Evolutionary conservation across 2,888 invertebrate genomes (phyloP), one percentile per base, ranked within the genome.

Genomic region (Ditylenchus weischeri): DNA sequence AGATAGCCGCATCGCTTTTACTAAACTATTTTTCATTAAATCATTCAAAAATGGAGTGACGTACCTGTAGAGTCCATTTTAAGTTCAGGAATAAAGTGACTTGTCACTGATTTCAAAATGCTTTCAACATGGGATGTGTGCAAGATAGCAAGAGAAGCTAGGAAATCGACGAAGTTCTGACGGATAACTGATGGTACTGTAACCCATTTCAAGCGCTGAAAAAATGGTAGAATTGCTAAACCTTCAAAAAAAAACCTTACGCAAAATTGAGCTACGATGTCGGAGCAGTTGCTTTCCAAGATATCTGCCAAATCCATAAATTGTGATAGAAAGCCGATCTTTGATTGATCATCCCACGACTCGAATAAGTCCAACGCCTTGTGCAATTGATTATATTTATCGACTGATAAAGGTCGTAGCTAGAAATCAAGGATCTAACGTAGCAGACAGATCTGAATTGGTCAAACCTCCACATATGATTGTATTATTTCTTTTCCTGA

Each of bases 211-310:
- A 66, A 38, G 43, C 23, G 51, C 54, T 43, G 50, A 65, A 67
- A 38, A 18, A 36, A 38, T 36, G 8, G n/a, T 38, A 11, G 13
- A 54, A 13, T 54, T 10, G 2, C 18, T 54, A 29, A 10, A 54
- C 13, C 8, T 29, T 29, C 7, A 10, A 15, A 36, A 47, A 60
- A 47, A 60, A n/a, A 38, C 73, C 75, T 60, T 64, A 74, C 76
- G 60, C 74, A 63, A 66, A 79, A 66, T 18, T 70, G 69, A n/a
- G 58, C 64, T 19, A 79, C 76, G 19, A 79, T 62, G 1, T 48
- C 54, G 0, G 69, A 66, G 29, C 75, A 78, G 50, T 69, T 65
- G 10, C 48, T 66, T 35, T 78, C 75, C 60, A 79, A 62, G 1
- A 72, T 57, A 60, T 76, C 72, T 21, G 73, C 70, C 50, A 64